Conservation (phyloP, 2,113 vertebrate species). For the Lagenorhynchus albirostris region DNA sequence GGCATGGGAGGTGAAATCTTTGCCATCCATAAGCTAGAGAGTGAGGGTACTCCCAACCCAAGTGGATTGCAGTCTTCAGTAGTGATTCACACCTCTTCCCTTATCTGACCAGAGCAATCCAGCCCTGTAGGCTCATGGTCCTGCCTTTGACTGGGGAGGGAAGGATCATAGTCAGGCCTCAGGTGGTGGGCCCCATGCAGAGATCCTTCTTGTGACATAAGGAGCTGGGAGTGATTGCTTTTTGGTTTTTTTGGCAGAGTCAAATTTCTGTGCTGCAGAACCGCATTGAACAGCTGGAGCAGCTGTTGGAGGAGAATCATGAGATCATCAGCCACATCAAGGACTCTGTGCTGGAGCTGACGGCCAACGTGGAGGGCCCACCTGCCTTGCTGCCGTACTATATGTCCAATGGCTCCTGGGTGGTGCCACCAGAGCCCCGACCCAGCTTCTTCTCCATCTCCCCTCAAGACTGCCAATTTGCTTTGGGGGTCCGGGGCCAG, state of each 20-base stretch:
- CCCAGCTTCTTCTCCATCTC: constrained; percentile 92
- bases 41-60: neutral
- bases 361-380: constrained; percentile 87
- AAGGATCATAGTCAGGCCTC: neutral
- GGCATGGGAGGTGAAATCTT: neutral
- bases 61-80: neutral
- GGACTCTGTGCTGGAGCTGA: constrained; percentile 98
- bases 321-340: constrained; percentile 99
- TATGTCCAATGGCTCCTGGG: constrained; percentile 91
- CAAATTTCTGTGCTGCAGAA: constrained; percentile 99
- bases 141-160: neutral
- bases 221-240: neutral
- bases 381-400: constrained; percentile 85
- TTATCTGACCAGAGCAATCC: neutral
- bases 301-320: constrained; percentile 98
- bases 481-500: constrained; percentile 81
- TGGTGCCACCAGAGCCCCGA: constrained; percentile 89
- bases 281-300: constrained; percentile 97
- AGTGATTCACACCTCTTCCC: neutral
- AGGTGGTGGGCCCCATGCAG: neutral
- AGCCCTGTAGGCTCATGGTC: neutral
- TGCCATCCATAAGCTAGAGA: neutral
- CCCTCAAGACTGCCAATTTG: constrained; percentile 93
- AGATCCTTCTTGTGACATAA: neutral
- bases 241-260: constrained; percentile 82